Percentiles rank a stretch among this genome's conserved stretches.
Evolutionary conservation across 2,113 vertebrate species (phyloP).

Genomic region (Crotalus viridis): DNA sequence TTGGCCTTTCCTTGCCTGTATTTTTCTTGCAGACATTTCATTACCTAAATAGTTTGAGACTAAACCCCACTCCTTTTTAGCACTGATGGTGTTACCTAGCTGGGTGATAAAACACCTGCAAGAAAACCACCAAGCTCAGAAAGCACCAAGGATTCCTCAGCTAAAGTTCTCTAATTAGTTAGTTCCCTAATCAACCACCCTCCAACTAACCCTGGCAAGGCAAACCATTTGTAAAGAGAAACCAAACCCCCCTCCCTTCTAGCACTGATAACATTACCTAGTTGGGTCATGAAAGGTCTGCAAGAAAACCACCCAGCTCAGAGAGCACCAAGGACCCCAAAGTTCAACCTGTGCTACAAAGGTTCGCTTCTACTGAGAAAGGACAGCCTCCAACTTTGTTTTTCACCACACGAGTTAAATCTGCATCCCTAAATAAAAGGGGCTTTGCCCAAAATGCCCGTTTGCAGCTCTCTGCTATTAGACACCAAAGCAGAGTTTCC

Average conservation of each 20-base stretch:
- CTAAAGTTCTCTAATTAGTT: too few species aligned
- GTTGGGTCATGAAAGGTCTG: neutral
- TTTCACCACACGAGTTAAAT: neutral
- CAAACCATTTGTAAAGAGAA: too few species aligned
- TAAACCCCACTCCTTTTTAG: neutral
- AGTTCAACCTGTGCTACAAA: neutral
- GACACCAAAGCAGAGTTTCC: neutral
- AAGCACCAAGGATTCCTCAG: too few species aligned
- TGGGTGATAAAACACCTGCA: neutral
- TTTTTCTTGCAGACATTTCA: too few species aligned
- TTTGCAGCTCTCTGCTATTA: neutral
- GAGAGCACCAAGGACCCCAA: neutral
- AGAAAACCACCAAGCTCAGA: neutral
- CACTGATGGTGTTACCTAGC: neutral
- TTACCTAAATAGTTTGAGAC: neutral
- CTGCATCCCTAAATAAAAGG: neutral
- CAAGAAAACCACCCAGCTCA: neutral
- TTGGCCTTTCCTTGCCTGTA: neutral
- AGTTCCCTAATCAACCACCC: neutral
- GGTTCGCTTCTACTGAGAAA: neutral
- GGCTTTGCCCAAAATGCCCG: neutral
- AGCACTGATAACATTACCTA: neutral
- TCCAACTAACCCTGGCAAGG: too few species aligned
- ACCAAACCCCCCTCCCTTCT: neutral
- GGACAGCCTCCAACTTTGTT: neutral